Percentiles rank a stretch among this genome's conserved stretches.
Conservation (phyloP, 1,140 invertebrate genomes). For the Drosophila malerkotliana region DNA sequence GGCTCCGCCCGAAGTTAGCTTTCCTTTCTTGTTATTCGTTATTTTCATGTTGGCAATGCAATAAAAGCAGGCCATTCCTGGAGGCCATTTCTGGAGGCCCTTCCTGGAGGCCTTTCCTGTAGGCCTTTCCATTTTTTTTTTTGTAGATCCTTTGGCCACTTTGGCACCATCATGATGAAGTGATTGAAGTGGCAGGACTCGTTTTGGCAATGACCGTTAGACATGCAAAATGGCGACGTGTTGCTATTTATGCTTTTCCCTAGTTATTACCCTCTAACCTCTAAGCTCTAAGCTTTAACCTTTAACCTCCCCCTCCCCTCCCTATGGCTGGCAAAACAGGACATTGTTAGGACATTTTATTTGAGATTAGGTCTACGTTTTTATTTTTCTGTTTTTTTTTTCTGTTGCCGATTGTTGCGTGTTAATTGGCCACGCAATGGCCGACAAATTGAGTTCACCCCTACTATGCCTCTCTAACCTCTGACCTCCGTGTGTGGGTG, state of each 20-base stretch:
- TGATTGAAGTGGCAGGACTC: constrained; percentile 71
- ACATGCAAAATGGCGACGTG: constrained; percentile 71
- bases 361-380: constrained; percentile 6
- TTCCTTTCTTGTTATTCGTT: too few species aligned
- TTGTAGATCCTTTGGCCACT: not conserved
- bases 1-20: too few species aligned
- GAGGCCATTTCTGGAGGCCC: constrained; percentile 5
- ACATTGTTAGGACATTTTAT: constrained; percentile 41
- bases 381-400: constrained; percentile 14
- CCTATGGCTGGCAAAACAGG: too few species aligned
- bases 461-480: constrained; percentile 48
- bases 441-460: constrained; percentile 71
- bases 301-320: constrained; percentile 18
- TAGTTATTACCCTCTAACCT: constrained; percentile 3
- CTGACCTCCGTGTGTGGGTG: constrained; percentile 17
- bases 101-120: constrained; percentile 7
- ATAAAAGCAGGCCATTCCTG: constrained; percentile 32
- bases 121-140: constrained; percentile 12
- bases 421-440: constrained; percentile 78
- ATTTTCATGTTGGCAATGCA: constrained; percentile 61
- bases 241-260: constrained; percentile 61
- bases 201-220: constrained; percentile 55
- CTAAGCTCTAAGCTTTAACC: not conserved
- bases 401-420: constrained; percentile 59
- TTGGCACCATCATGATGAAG: constrained; percentile 61